phyloP scores from a whole-genome alignment of 2,113 vertebrate species.

The Mustela nigripes region DNA sequence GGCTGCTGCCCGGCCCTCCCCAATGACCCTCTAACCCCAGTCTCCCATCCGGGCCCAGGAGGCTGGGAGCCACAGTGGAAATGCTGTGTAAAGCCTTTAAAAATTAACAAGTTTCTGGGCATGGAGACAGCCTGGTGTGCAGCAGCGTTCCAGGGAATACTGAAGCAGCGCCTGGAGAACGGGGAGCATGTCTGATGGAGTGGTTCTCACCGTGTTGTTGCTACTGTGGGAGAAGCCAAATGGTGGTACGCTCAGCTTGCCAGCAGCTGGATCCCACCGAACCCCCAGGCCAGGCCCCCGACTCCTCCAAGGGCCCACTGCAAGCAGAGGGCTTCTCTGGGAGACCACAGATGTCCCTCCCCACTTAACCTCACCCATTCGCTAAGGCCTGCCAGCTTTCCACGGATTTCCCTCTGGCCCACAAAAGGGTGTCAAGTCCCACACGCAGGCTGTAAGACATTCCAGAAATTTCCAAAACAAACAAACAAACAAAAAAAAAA shows the following conservation, averaged over 20 bases:
- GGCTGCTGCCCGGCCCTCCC: background rate
- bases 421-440: conserved; percentile 19
- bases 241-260: background rate
- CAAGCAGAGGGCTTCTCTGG: background rate
- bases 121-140: background rate
- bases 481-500: background rate
- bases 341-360: background rate
- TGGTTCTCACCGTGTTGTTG: background rate
- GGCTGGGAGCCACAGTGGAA: background rate
- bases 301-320: background rate
- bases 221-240: background rate
- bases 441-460: background rate
- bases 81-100: background rate
- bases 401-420: background rate
- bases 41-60: background rate
- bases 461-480: background rate
- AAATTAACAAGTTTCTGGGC: conserved; percentile 48
- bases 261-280: background rate
- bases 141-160: background rate
- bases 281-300: no score
- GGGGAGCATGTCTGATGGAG: accelerated
- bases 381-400: background rate
- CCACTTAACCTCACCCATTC: background rate
- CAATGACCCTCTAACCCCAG: background rate
- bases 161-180: background rate